These are phyloP conservation scores for Ormyrus rosae DNA, from an alignment of 2,888 invertebrate genomes.

Conservation along the genomic window DNA sequence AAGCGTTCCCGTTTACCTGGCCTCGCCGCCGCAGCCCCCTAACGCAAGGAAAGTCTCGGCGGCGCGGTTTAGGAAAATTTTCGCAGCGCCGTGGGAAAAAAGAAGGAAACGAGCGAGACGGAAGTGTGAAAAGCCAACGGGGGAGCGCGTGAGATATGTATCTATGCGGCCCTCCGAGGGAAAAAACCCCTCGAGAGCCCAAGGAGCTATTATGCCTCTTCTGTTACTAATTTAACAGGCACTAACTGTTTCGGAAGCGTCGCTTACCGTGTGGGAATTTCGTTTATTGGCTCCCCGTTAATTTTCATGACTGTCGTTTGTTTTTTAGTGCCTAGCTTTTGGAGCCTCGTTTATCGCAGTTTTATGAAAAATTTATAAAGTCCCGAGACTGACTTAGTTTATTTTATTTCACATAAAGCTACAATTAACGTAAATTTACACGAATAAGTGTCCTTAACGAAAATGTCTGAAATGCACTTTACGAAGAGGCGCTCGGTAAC, in stretches of 20 bases:
- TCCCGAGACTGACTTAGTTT: too few relatives aligned
- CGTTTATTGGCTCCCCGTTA: too few relatives aligned
- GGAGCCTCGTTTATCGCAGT: too few relatives aligned
- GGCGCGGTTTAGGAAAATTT: slow-evolving; percentile 30
- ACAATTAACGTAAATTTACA: too few relatives aligned
- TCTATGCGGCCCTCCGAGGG: slow-evolving; percentile 26
- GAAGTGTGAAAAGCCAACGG: slow-evolving; percentile 54
- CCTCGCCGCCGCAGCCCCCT: neutral
- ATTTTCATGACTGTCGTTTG: too few relatives aligned
- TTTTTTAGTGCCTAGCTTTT: too few relatives aligned
- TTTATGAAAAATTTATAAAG: too few relatives aligned
- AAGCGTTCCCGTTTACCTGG: slow-evolving; percentile 15
- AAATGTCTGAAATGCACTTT: neutral
- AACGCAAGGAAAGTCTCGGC: slow-evolving; percentile 23
- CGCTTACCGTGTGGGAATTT: too few relatives aligned
- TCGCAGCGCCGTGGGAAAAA: slow-evolving; percentile 53
- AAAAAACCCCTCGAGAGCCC: slow-evolving; percentile 34
- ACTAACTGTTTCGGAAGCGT: slow-evolving; percentile 12
- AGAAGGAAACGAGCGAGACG: slow-evolving; percentile 27
- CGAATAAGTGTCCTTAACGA: neutral
- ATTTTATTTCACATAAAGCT: too few relatives aligned
- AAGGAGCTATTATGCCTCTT: neutral
- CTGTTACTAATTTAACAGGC: slow-evolving; percentile 1
- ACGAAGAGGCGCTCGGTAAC: neutral
- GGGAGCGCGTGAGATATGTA: slow-evolving; percentile 47